Evolutionary conservation across 2,113 vertebrate genomes (phyloP).

Genomic region (Spea bombifrons): DNA sequence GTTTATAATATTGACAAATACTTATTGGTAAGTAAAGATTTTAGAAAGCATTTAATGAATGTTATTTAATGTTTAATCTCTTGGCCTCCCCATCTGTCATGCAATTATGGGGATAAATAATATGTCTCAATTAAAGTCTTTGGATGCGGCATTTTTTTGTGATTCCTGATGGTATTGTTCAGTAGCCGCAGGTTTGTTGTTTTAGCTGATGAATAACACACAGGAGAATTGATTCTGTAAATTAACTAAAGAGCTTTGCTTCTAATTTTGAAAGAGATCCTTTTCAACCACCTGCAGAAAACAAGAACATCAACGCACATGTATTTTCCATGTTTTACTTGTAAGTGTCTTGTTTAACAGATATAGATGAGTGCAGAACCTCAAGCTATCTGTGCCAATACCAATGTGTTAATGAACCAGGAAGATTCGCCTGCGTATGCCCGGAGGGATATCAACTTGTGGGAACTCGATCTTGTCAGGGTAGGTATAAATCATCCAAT

Average conservation of each 20-base stretch:
- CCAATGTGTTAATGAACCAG: conserved; percentile 87
- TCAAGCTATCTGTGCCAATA: conserved; percentile 88
- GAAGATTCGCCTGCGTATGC: conserved; percentile 85
- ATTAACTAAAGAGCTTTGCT: not conserved
- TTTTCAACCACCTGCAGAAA: conserved; percentile 1
- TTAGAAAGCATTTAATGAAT: not conserved
- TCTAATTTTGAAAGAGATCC: not conserved
- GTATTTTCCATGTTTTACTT: not conserved
- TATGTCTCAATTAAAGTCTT: not conserved
- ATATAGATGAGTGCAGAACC: conserved; percentile 88
- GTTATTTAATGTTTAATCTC: not conserved
- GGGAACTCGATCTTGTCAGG: conserved; percentile 84
- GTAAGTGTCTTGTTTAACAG: conserved; percentile 58
- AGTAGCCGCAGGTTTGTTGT: not conserved
- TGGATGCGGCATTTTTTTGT: not conserved
- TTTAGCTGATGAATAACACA: not conserved
- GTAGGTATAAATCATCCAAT: conserved; percentile 56
- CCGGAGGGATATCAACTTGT: conserved; percentile 91
- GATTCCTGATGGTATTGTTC: not conserved
- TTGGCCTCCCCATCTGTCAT: not conserved
- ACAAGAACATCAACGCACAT: conserved; percentile 4
- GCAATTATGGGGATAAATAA: not conserved
- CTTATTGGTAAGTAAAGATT: not conserved
- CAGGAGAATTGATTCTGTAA: not conserved
- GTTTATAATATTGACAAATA: not conserved